phyloP scores from a whole-genome alignment of 2,888 invertebrate genomes.

The Scaptomyza polygonia region DNA sequence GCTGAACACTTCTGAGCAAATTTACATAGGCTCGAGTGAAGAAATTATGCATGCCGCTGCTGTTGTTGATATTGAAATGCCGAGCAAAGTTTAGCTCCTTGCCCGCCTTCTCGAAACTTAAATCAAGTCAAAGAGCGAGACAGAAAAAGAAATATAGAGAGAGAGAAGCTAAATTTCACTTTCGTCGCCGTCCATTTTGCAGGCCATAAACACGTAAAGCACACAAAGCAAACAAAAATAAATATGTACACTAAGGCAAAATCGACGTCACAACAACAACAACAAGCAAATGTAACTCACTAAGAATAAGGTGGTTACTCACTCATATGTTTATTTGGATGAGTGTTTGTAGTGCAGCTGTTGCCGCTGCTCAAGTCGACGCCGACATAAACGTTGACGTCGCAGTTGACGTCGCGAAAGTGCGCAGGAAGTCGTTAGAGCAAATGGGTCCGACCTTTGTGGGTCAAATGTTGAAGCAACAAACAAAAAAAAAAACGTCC shows the following conservation, averaged over 20 bases:
- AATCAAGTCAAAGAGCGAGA: conserved; percentile 27
- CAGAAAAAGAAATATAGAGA: conserved; percentile 17
- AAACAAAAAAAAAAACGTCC: conserved; percentile 20
- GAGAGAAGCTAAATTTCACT: conserved; percentile 61
- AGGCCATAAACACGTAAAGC: conserved; percentile 77
- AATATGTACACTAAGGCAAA: conserved; percentile 38
- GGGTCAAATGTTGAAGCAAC: conserved; percentile 63
- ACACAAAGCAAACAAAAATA: conserved; percentile 61
- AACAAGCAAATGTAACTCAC: conserved; percentile 31
- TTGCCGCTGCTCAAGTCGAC: conserved; percentile 16
- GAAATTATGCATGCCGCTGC: conserved; percentile 77
- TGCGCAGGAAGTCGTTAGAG: conserved; percentile 70
- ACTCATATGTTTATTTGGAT: conserved; percentile 17
- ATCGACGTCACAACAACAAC: conserved; percentile 4
- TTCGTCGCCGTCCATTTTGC: conserved; percentile 62
- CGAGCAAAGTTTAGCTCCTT: conserved; percentile 57
- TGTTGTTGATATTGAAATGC: conserved; percentile 75
- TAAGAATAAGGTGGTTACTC: conserved; percentile 21
- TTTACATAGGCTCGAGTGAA: conserved; percentile 66
- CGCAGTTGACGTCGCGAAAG: conserved; percentile 26
- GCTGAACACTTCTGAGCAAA: conserved; percentile 61
- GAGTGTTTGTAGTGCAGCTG: conserved; percentile 27
- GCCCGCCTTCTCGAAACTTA: conserved; percentile 46
- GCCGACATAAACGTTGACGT: not conserved
- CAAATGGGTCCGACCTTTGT: conserved; percentile 62